These are phyloP conservation scores for Lasioglossum villosulum DNA, from an alignment of 2,888 invertebrate species.

Conservation along the genomic window DNA sequence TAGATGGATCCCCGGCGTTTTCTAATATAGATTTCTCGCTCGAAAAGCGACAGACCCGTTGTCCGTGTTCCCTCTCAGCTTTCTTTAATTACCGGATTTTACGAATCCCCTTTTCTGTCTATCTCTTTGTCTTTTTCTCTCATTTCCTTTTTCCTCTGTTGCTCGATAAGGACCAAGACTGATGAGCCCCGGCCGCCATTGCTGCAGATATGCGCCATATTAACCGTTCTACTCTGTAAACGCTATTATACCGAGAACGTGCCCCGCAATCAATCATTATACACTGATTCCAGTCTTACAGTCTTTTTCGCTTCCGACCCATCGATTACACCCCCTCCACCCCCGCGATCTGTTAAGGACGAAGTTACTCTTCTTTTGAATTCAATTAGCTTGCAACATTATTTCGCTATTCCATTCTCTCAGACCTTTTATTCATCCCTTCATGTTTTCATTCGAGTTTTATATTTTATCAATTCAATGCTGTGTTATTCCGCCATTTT, in stretches of 20 bases:
- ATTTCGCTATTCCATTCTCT: neutral
- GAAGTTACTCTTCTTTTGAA: neutral
- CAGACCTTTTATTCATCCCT: neutral
- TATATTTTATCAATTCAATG: too few species aligned
- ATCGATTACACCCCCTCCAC: neutral
- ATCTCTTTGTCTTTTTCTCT: neutral
- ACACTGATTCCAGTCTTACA: neutral
- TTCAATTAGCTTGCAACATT: neutral
- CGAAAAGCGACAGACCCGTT: neutral
- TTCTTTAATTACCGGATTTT: slow-evolving; percentile 14
- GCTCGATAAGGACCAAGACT: slow-evolving; percentile 4
- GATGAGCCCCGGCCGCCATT: slow-evolving; percentile 8
- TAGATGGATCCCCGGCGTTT: neutral
- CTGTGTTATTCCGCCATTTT: too few species aligned
- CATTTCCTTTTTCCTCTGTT: neutral
- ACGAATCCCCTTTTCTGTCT: neutral
- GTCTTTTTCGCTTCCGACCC: neutral
- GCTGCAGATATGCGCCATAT: slow-evolving; percentile 2
- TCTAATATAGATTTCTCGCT: slow-evolving; percentile 8
- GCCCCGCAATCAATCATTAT: neutral
- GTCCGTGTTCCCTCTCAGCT: neutral
- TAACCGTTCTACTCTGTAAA: neutral
- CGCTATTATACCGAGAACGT: neutral
- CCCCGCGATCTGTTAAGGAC: neutral
- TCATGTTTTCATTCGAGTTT: neutral